Base-by-base conservation (phyloP, 2,888 invertebrate genomes). In the Ormia ochracea region DNA sequence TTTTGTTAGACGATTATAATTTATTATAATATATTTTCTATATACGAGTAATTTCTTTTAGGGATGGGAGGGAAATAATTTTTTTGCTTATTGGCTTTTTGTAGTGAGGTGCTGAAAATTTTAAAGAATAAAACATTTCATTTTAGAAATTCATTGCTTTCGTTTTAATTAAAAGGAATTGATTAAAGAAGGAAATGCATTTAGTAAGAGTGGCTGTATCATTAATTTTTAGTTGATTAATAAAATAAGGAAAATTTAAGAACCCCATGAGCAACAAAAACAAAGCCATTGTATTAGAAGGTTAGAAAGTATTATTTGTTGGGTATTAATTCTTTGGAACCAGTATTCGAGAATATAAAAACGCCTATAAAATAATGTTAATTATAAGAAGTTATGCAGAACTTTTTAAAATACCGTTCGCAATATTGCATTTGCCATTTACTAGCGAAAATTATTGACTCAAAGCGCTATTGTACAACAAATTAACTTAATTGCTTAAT, bases 81-180 rank as follows among this genome's bases (percentile, higher is more conserved):
- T 12, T 36, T 58, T 66, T 31, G 17, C 21, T 59, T 26, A 12
- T 61, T 28, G 19, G 28, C 26, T 43, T 59, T 61, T 50, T 31
- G 73, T 21, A 33, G 63, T 3, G 38, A 56, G 28, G 59, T 45
- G 61, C 76, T 80, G 80, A 58, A 80, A 80, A 76, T 80, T 76
- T 80, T 61, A 63, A n/a, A 72, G 56, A 66, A 70, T 17, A 56
- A 80, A 66, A 65, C 54, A 59, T 58, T 74, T 75, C 63, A 4
- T n/a, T 80, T 76, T 76, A 76, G 68, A 76, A 66, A 76, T 61
- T 38, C 19, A 12, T n/a, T 33, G 14, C 17, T 59, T 21, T 19
- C 10, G 3, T 59, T 52, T 36, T n/a, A 45, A 26, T 12, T 50
- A 33, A 50, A 31, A 36, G 21, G n/a, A 65, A 21, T 61, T 43